Percentiles rank a stretch among this genome's conserved stretches.
These are phyloP conservation scores for Acanthococcus lagerstroemiae DNA, from an alignment of 2,888 invertebrate genomes.

Conservation along the genomic window DNA sequence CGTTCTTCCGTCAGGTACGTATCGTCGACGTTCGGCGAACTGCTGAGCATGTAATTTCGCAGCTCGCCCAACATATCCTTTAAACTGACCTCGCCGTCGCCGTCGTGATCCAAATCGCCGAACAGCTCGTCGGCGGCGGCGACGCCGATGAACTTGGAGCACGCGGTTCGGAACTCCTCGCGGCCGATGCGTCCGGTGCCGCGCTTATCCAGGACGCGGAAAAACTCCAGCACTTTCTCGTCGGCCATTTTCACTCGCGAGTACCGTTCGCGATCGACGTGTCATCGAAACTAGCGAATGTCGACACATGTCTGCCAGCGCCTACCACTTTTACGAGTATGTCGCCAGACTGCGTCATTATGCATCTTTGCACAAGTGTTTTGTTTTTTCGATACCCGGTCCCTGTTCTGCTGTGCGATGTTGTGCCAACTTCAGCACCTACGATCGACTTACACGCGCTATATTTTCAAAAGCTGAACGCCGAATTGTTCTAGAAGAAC, in stretches of 20 bases:
- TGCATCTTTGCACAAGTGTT: not conserved
- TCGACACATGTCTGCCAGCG: not conserved
- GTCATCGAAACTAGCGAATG: not conserved
- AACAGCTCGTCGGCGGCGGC: not conserved
- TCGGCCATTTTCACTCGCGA: not conserved
- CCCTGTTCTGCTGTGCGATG: no score
- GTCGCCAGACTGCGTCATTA: not conserved
- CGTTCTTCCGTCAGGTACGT: not conserved
- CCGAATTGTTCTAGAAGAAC: no score
- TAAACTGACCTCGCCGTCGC: conserved; percentile 46
- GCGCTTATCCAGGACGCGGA: not conserved
- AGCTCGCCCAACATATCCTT: conserved; percentile 47
- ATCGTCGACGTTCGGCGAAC: not conserved
- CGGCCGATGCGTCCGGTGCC: not conserved
- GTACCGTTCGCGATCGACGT: not conserved
- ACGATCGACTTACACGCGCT: no score
- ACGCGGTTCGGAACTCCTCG: not conserved
- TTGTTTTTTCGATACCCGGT: no score
- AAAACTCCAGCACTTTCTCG: not conserved
- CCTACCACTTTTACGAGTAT: not conserved
- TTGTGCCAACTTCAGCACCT: no score
- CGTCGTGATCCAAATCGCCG: no score
- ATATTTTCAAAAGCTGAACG: no score
- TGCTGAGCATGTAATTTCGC: conserved; percentile 37
- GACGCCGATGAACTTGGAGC: not conserved